These are phyloP conservation scores for Acropternis orthonyx DNA, from an alignment of 2,797 vertebrate species.

Conservation along the genomic window DNA sequence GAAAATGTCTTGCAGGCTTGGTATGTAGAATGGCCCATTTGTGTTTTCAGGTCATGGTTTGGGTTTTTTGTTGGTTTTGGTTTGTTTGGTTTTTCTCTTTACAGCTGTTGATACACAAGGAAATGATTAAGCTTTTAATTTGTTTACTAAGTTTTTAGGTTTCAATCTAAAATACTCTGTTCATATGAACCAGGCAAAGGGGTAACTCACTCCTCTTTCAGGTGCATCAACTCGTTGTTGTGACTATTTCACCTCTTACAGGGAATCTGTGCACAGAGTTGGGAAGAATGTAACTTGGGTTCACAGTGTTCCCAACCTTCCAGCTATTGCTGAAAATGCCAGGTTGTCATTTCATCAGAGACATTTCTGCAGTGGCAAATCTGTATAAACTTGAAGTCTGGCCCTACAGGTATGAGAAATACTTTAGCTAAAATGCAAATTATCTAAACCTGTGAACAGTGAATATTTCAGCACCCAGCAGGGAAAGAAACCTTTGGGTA, in stretches of 20 bases:
- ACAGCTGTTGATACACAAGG: neutral
- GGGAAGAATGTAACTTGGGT: neutral
- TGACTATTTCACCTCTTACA: neutral
- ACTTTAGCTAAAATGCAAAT: neutral
- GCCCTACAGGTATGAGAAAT: neutral
- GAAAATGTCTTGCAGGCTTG: neutral
- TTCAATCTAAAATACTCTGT: neutral
- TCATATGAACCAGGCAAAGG: neutral
- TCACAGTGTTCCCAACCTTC: neutral
- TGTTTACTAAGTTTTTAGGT: neutral
- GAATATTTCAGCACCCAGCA: neutral
- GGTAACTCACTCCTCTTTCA: neutral
- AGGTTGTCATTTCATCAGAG: neutral
- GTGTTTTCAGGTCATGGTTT: neutral
- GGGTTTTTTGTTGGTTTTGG: neutral
- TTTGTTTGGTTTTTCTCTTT: neutral
- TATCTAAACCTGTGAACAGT: neutral
- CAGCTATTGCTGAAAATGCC: neutral
- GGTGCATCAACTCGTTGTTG: neutral
- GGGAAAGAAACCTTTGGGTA: neutral
- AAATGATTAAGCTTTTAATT: neutral
- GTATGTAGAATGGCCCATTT: neutral
- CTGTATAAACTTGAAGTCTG: neutral
- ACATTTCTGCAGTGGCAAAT: neutral
- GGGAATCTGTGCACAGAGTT: neutral